Evolutionary conservation across 2,113 vertebrate genomes (phyloP).

Genomic region (Eulacestoma nigropectus): DNA sequence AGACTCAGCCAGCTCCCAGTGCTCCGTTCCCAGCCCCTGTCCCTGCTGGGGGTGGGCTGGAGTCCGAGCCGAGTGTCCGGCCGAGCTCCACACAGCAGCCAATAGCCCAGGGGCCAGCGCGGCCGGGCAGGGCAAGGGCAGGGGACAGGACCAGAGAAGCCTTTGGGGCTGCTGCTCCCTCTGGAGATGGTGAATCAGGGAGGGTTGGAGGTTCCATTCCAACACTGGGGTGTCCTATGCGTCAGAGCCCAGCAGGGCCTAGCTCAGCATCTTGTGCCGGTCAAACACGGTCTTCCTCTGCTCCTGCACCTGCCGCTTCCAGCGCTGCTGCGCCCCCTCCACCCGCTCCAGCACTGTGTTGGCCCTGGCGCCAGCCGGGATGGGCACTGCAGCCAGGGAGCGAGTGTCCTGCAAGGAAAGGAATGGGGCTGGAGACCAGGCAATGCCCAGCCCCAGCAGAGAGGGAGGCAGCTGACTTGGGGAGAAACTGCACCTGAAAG

Average conservation of each 20-base stretch:
- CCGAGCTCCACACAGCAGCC: background rate
- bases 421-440: background rate
- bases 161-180: background rate
- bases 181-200: background rate
- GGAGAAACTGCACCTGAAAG: background rate
- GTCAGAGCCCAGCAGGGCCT: background rate
- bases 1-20: background rate
- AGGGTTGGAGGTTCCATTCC: background rate
- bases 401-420: slow-evolving; percentile 77
- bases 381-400: slow-evolving; percentile 26
- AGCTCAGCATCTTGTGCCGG: slow-evolving; percentile 96
- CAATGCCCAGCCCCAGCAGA: background rate
- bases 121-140: background rate
- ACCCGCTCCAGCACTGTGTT: slow-evolving; percentile 91
- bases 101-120: background rate
- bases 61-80: accelerated
- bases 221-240: background rate
- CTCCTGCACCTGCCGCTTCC: slow-evolving; percentile 96
- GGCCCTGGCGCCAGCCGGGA: slow-evolving; percentile 58
- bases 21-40: accelerated
- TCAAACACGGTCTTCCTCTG: slow-evolving; percentile 95
- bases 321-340: slow-evolving; percentile 93
- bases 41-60: background rate
- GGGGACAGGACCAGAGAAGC: background rate
- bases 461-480: background rate